Evolutionary conservation across 2,888 invertebrate species (phyloP).

Genomic region (Odontocerum albicorne): DNA sequence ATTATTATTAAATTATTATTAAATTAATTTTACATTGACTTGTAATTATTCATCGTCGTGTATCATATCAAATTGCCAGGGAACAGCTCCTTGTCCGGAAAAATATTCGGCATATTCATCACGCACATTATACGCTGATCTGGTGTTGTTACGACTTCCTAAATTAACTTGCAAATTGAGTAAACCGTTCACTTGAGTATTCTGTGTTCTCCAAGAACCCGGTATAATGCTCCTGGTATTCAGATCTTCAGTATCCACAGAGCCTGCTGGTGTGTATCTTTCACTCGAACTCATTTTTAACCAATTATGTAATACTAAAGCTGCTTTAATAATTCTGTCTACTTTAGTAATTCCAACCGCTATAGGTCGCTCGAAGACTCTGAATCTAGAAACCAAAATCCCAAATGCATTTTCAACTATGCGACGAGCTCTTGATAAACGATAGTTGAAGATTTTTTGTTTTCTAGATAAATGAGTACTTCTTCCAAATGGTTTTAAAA

Average conservation of each 20-base stretch:
- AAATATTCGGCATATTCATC: no score
- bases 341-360: slow-evolving; percentile 32
- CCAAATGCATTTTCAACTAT: slow-evolving; percentile 36
- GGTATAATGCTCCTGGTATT: no score
- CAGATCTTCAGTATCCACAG: slow-evolving; percentile 21
- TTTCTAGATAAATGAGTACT: not conserved
- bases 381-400: slow-evolving; percentile 24
- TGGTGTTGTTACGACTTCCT: no score
- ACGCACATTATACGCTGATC: no score
- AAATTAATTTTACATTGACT: no score
- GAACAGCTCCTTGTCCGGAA: no score
- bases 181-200: no score
- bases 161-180: no score
- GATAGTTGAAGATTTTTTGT: slow-evolving; percentile 26
- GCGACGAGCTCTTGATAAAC: slow-evolving; percentile 30
- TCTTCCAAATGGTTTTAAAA: slow-evolving; percentile 30
- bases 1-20: no score
- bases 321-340: slow-evolving; percentile 35
- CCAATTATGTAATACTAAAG: slow-evolving; percentile 38
- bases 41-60: no score
- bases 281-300: slow-evolving; percentile 35
- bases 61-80: no score
- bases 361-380: slow-evolving; percentile 29
- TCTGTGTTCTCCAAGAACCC: not conserved
- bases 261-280: slow-evolving; percentile 8